Conservation (phyloP, 2,113 vertebrate species). For the Pelmatolapia mariae region DNA sequence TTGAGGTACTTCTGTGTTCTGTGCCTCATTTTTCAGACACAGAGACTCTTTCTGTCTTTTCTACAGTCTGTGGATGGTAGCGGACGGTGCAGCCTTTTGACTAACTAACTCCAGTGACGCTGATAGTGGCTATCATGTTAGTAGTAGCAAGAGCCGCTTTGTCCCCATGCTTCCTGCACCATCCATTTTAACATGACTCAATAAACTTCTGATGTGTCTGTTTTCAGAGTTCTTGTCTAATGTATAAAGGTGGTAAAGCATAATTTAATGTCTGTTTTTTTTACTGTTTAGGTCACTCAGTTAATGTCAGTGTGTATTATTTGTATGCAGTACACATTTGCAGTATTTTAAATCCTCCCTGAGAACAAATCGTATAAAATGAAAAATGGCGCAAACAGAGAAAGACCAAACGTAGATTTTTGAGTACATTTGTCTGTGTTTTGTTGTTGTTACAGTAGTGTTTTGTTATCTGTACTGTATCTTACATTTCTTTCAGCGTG, state of each 20-base stretch:
- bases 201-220: not conserved
- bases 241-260: not conserved
- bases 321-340: not conserved
- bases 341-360: not conserved
- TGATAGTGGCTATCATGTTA: not conserved
- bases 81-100: not conserved
- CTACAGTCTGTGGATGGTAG: not conserved
- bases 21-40: not conserved
- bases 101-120: not conserved
- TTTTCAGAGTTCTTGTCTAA: not conserved
- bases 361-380: not conserved
- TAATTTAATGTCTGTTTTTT: not conserved
- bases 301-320: not conserved
- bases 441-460: not conserved
- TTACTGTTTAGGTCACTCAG: not conserved
- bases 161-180: not conserved
- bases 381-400: not conserved
- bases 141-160: not conserved
- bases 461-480: constrained; percentile 42
- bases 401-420: not conserved
- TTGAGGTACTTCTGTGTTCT: not conserved
- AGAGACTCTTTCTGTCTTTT: not conserved
- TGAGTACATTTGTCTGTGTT: not conserved
- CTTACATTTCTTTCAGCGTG: not conserved
- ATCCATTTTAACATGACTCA: not conserved